Percentiles rank a stretch among this genome's conserved stretches.
These are phyloP conservation scores for Battus philenor DNA, from an alignment of 1,140 invertebrate genomes.

Conservation along the genomic window DNA sequence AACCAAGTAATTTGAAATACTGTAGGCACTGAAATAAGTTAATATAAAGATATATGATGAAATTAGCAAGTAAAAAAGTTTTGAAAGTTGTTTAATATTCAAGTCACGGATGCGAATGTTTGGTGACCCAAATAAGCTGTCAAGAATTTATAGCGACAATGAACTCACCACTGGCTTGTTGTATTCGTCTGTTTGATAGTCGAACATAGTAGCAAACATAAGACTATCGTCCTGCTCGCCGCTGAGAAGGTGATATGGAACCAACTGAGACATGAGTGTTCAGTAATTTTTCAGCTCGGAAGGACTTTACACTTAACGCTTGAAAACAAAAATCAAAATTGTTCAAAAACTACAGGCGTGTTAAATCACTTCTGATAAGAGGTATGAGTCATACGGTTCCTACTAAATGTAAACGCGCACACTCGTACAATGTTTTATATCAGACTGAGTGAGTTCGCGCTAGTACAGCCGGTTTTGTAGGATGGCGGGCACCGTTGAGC, in stretches of 20 bases:
- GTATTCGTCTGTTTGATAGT: constrained; percentile 70
- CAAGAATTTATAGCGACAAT: constrained; percentile 12
- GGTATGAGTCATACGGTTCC: constrained; percentile 59
- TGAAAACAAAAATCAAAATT: constrained; percentile 22
- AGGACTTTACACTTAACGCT: constrained; percentile 29
- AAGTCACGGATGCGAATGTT: constrained; percentile 20
- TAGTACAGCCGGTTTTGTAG: constrained; percentile 64
- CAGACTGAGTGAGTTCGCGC: constrained; percentile 67
- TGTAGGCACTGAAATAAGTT: too few relatives aligned
- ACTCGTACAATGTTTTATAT: constrained; percentile 69
- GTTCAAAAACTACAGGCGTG: constrained; percentile 36
- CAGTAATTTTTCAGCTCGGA: constrained; percentile 43
- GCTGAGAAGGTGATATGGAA: constrained; percentile 63
- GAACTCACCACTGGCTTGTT: constrained; percentile 65
- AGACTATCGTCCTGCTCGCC: constrained; percentile 72
- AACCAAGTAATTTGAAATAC: too few relatives aligned
- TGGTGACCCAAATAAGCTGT: constrained; percentile 10
- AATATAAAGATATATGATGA: too few relatives aligned
- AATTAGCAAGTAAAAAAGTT: constrained; percentile 17
- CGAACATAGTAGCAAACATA: constrained; percentile 75
- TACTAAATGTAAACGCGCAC: constrained; percentile 45
- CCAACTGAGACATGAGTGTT: constrained; percentile 72
- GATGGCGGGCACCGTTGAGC: constrained; percentile 39
- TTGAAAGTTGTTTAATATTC: constrained; percentile 52
- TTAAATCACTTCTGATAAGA: constrained; percentile 59